Percentiles rank a stretch among this genome's conserved stretches.
These are phyloP conservation scores for Lepus europaeus DNA, from an alignment of 2,113 vertebrate genomes.

Conservation along the genomic window DNA sequence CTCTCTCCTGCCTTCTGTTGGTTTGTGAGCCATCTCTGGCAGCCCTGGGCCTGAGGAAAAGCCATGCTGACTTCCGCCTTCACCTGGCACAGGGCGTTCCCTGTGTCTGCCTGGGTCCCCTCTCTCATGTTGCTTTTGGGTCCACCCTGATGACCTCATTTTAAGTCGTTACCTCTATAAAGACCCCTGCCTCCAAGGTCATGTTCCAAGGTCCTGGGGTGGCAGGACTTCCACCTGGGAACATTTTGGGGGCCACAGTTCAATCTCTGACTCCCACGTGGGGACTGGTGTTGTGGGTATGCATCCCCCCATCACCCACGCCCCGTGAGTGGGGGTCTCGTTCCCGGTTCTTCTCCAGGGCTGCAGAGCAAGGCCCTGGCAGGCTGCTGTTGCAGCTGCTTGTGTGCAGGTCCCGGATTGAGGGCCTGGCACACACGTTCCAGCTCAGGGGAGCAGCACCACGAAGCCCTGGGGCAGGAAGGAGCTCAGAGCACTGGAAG, in stretches of 20 bases:
- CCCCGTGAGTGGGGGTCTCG: background rate
- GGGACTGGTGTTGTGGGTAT: background rate
- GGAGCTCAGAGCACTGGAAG: background rate
- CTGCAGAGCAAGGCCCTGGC: background rate
- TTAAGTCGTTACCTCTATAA: background rate
- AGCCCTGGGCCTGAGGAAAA: rapidly evolving
- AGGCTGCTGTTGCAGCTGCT: background rate
- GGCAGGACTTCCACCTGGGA: background rate
- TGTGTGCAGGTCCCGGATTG: rapidly evolving
- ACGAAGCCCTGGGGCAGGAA: background rate
- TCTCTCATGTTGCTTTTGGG: background rate
- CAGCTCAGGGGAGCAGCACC: background rate
- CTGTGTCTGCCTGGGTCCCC: background rate
- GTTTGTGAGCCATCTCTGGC: background rate
- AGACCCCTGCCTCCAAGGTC: too few relatives aligned
- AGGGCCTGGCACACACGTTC: background rate
- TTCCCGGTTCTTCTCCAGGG: background rate
- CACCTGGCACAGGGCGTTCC: rapidly evolving
- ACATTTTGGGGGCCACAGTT: background rate
- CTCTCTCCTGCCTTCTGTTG: background rate
- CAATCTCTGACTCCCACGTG: background rate
- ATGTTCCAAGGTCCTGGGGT: background rate
- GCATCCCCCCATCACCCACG: background rate
- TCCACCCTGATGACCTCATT: background rate
- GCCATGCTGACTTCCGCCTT: background rate